Evolutionary conservation across 1,140 invertebrate species (phyloP).

Genomic region (Lasioglossum albipes): DNA sequence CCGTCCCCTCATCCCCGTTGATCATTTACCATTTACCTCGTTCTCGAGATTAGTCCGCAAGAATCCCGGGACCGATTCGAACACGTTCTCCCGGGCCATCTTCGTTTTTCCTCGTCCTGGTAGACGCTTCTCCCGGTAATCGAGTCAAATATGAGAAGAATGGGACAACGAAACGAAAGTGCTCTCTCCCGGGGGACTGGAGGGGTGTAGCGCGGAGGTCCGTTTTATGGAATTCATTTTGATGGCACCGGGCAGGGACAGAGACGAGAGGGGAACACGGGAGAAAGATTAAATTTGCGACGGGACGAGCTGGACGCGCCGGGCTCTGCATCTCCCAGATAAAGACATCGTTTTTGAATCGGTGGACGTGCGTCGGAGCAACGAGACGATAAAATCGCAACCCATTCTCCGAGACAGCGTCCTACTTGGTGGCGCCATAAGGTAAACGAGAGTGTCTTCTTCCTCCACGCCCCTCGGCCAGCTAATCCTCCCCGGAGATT

Average conservation of each 20-base stretch:
- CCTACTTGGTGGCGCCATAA: constrained; percentile 29
- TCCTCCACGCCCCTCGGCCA: not conserved
- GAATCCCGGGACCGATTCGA: constrained; percentile 25
- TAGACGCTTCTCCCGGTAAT: constrained; percentile 31
- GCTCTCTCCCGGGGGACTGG: constrained; percentile 37
- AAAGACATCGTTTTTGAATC: constrained; percentile 33
- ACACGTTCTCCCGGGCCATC: not conserved
- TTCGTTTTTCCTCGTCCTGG: not conserved
- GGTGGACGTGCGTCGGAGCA: constrained; percentile 24
- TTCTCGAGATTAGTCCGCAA: constrained; percentile 47
- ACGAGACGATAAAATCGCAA: constrained; percentile 38
- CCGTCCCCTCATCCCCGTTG: constrained; percentile 16
- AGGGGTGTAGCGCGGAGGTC: not conserved
- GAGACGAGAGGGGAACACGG: not conserved
- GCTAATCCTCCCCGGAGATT: constrained; percentile 57
- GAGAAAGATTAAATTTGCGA: constrained; percentile 56
- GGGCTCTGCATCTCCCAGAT: constrained; percentile 10
- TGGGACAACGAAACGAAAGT: constrained; percentile 48
- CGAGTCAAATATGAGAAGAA: constrained; percentile 57
- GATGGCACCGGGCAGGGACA: not conserved
- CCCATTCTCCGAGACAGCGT: constrained; percentile 2
- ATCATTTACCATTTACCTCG: constrained; percentile 47
- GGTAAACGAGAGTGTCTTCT: constrained; percentile 40
- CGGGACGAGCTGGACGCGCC: not conserved
- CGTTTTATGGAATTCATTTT: constrained; percentile 58